Evolutionary conservation across 2,797 vertebrate species (phyloP).

Genomic region (Megaceryle alcyon): DNA sequence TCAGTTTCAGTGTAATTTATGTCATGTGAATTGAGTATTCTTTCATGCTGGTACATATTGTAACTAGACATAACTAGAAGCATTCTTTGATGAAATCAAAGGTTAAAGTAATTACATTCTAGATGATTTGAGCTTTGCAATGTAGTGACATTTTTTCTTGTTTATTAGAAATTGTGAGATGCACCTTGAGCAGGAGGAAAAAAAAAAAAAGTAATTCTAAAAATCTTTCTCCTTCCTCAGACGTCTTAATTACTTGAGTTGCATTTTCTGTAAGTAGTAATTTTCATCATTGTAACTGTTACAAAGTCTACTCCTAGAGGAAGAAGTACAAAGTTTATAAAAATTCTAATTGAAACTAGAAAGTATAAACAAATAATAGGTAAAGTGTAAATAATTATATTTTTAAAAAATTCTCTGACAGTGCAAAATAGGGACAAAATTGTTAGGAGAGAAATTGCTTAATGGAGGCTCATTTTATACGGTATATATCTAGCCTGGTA

Average conservation of each 20-base stretch:
- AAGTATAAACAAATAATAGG: background rate
- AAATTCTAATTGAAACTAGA: background rate
- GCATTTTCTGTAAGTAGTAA: background rate
- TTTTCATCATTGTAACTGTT: background rate
- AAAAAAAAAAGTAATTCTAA: background rate
- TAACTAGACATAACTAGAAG: background rate
- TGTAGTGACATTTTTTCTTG: background rate
- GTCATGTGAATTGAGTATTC: background rate
- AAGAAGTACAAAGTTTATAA: background rate
- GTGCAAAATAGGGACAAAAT: background rate
- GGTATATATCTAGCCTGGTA: background rate
- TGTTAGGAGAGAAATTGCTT: background rate
- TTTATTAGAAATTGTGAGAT: background rate
- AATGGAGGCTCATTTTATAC: background rate
- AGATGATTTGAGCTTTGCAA: background rate
- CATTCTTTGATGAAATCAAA: background rate
- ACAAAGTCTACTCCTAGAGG: background rate
- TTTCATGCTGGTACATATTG: background rate
- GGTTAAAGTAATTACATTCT: background rate
- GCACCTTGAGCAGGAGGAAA: background rate
- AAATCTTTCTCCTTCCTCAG: background rate
- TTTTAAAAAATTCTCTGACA: background rate
- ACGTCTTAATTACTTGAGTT: background rate
- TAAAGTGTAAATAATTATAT: background rate
- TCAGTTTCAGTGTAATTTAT: background rate